A percentile compares a stretch with the other conserved stretches of the same genome.
phyloP scores from a whole-genome alignment of 1,140 invertebrate genomes.

The Drosophila ogumai region DNA sequence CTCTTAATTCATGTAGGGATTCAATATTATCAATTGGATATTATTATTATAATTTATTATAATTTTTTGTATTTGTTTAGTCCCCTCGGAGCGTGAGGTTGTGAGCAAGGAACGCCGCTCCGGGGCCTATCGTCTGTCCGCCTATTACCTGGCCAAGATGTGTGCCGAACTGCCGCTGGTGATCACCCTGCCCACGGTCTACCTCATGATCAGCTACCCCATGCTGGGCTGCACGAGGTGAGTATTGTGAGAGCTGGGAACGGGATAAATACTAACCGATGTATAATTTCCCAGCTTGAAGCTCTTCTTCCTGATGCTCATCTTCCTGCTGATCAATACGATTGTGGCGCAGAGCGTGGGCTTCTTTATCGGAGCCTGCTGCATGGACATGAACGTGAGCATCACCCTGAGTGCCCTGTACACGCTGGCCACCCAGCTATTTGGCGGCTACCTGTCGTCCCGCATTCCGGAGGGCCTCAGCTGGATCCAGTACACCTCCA shows the following conservation, averaged over 20 bases:
- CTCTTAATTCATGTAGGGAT: slow-evolving; percentile 89
- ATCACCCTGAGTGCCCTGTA: slow-evolving; percentile 93
- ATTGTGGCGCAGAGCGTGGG: slow-evolving; percentile 94
- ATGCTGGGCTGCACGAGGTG: slow-evolving; percentile 88
- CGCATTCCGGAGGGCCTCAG: slow-evolving; percentile 92
- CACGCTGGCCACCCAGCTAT: slow-evolving; percentile 92
- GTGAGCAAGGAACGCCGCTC: slow-evolving; percentile 93
- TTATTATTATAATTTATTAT: background rate
- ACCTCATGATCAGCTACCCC: slow-evolving; percentile 92
- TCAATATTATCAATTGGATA: too few relatives aligned
- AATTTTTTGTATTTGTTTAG: slow-evolving; percentile 83
- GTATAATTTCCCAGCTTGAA: slow-evolving; percentile 85
- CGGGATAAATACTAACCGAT: background rate
- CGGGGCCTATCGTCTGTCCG: slow-evolving; percentile 93
- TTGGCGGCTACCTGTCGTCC: slow-evolving; percentile 92
- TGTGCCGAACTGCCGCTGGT: slow-evolving; percentile 92
- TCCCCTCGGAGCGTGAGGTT: slow-evolving; percentile 93
- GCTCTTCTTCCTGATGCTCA: slow-evolving; percentile 90
- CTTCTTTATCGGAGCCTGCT: slow-evolving; percentile 92
- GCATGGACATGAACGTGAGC: slow-evolving; percentile 92
- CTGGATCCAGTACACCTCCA: slow-evolving; percentile 91
- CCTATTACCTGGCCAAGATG: slow-evolving; percentile 95
- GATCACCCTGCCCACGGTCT: slow-evolving; percentile 91
- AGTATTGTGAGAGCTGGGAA: background rate
- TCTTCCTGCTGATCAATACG: slow-evolving; percentile 91